phyloP scores from a whole-genome alignment of 2,113 vertebrate species.

The Trematomus loennbergii region DNA sequence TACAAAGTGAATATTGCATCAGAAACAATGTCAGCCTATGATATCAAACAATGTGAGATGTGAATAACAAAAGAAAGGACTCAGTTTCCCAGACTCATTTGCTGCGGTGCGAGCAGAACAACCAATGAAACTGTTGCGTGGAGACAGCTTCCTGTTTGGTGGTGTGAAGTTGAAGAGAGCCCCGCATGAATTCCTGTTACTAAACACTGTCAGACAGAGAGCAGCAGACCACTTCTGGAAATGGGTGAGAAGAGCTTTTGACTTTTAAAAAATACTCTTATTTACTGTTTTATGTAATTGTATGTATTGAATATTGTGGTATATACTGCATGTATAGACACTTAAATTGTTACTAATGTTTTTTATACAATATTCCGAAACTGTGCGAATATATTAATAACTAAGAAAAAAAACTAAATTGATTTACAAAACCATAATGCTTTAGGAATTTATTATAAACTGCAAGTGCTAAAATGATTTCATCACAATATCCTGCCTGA shows the following conservation, averaged over 20 bases:
- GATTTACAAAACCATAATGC: neutral
- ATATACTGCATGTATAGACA: neutral
- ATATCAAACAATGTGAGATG: constrained; percentile 21
- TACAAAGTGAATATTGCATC: too few relatives aligned
- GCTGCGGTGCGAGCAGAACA: constrained; percentile 38
- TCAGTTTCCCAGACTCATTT: constrained; percentile 61
- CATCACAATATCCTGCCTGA: neutral
- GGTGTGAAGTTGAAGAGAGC: constrained; percentile 63
- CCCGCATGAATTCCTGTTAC: constrained; percentile 60
- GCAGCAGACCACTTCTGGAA: constrained; percentile 52
- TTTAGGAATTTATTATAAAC: neutral
- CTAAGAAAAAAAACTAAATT: neutral
- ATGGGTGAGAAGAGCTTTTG: constrained; percentile 75
- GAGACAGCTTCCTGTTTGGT: constrained; percentile 71
- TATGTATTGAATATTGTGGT: neutral
- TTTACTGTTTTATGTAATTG: neutral
- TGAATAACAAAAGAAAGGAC: constrained; percentile 16
- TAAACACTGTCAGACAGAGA: constrained; percentile 38
- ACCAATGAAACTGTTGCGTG: constrained; percentile 74
- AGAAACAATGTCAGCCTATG: constrained; percentile 1
- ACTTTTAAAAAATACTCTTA: neutral
- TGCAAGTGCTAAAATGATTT: neutral
- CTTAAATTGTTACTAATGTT: neutral
- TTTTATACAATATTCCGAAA: neutral
- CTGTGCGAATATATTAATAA: neutral